These are phyloP conservation scores for Lophotriccus pileatus DNA, from an alignment of 2,797 vertebrate genomes.

Conservation along the genomic window DNA sequence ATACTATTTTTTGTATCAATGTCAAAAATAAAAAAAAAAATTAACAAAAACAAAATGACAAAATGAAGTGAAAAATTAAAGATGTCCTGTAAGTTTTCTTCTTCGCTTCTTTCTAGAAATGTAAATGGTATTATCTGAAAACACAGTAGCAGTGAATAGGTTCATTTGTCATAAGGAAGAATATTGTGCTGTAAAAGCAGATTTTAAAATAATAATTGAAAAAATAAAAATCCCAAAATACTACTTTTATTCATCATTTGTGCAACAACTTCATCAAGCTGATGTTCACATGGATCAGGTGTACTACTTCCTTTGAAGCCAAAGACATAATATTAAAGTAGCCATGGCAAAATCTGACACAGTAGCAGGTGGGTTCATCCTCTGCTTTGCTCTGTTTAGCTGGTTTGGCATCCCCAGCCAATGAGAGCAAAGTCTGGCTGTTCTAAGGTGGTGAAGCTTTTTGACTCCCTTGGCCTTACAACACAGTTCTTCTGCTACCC, in stretches of 20 bases:
- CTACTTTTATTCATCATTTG: neutral
- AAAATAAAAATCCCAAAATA: constrained; percentile 64
- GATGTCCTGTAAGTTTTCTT: constrained; percentile 53
- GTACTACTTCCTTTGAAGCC: neutral
- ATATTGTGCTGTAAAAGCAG: constrained; percentile 57
- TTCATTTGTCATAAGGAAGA: constrained; percentile 50
- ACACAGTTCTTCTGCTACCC: neutral
- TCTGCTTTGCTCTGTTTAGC: neutral
- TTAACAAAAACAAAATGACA: neutral
- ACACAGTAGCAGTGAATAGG: constrained; percentile 34
- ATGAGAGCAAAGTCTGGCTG: accelerated
- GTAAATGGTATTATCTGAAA: constrained; percentile 48
- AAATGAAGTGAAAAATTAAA: constrained; percentile 22
- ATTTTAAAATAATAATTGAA: constrained; percentile 29
- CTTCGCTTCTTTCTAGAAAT: constrained; percentile 57
- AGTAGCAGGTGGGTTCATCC: neutral
- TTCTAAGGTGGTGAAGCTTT: neutral
- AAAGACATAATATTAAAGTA: neutral
- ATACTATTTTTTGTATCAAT: constrained; percentile 82
- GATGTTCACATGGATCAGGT: neutral
- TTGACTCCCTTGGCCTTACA: neutral
- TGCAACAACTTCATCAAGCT: neutral
- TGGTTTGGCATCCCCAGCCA: neutral
- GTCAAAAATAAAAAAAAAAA: constrained; percentile 72
- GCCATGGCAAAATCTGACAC: neutral